These are phyloP conservation scores for Trachymyrmex cornetzi DNA, from an alignment of 1,140 invertebrate species.

Conservation along the genomic window DNA sequence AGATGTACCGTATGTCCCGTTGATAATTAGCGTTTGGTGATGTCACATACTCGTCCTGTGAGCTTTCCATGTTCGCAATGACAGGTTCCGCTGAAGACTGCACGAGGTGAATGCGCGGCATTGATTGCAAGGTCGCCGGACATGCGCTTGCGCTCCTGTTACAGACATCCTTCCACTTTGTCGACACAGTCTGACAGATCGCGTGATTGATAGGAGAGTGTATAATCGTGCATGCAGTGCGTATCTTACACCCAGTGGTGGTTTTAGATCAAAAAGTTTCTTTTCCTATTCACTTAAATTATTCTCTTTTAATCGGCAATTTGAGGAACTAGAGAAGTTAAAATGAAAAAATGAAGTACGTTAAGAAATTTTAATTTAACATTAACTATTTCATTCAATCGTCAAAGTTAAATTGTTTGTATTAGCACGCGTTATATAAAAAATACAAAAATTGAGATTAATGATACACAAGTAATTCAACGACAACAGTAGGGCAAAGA, in stretches of 20 bases:
- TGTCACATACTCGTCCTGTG: background rate
- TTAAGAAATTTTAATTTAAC: background rate
- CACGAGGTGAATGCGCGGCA: background rate
- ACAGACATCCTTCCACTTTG: background rate
- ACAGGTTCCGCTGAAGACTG: conserved; percentile 32
- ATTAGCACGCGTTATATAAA: background rate
- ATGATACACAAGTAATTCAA: background rate
- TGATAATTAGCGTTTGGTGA: conserved; percentile 26
- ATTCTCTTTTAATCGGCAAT: background rate
- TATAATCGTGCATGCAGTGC: background rate
- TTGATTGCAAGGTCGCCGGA: conserved; percentile 52
- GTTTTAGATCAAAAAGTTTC: background rate
- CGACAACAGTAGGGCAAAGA: background rate
- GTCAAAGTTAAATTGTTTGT: background rate
- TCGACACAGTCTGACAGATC: background rate
- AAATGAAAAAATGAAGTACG: background rate
- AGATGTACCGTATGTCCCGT: conserved; percentile 23
- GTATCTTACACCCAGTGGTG: background rate
- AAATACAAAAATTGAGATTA: background rate
- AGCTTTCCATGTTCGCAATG: conserved; percentile 8
- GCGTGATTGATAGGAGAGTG: background rate
- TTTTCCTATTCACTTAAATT: background rate
- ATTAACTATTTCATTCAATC: background rate
- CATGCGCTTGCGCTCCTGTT: conserved; percentile 28
- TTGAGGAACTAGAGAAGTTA: background rate